phyloP scores from a whole-genome alignment of 2,797 vertebrate species.

The Pyrocephalus nanus region DNA sequence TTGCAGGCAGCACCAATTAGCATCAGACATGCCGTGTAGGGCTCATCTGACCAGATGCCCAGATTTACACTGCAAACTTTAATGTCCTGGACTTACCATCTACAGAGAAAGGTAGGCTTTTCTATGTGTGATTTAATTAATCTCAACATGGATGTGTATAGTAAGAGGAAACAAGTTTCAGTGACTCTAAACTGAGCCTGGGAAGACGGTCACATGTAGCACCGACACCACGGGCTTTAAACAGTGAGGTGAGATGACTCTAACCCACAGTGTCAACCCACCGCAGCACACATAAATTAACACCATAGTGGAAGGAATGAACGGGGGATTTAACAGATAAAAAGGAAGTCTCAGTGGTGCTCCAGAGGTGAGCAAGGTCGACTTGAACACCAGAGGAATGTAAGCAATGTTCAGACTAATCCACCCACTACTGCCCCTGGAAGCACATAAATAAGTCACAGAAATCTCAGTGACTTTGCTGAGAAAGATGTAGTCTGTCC shows the following conservation, averaged over 20 bases:
- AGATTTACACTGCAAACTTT: not conserved
- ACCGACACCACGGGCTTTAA: not conserved
- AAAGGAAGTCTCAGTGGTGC: not conserved
- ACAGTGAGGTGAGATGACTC: not conserved
- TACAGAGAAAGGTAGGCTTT: not conserved
- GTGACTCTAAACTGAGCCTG: not conserved
- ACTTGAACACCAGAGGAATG: not conserved
- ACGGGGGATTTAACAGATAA: not conserved
- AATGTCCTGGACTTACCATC: not conserved
- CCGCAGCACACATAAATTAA: not conserved
- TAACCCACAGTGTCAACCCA: not conserved
- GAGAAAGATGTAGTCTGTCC: not conserved
- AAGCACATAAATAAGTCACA: not conserved
- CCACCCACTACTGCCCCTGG: not conserved
- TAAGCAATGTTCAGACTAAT: not conserved
- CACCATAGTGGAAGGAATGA: not conserved
- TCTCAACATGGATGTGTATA: not conserved
- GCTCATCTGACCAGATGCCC: not conserved
- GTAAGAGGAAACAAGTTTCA: not conserved
- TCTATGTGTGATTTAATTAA: not conserved
- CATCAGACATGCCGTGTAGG: not conserved
- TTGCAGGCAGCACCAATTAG: not conserved
- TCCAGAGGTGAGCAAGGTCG: not conserved
- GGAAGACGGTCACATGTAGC: rapidly evolving
- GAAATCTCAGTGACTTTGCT: not conserved